Evolutionary conservation across 2,888 invertebrate genomes (phyloP), one percentile per base, ranked within the genome.

Genomic region (Rhyacophila evoluta): DNA sequence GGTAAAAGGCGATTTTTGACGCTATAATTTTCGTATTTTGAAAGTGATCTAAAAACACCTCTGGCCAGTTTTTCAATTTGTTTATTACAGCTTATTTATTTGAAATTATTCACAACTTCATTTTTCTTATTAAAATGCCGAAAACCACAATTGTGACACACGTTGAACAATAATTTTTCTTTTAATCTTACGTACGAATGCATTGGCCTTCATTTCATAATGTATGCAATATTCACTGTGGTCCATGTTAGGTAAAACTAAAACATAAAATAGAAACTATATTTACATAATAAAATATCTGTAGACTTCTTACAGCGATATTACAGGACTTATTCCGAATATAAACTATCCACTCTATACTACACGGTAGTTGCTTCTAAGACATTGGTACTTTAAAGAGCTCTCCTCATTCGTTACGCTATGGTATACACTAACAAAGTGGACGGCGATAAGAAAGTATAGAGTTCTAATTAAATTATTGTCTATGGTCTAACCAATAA

Each of bases 101-200:
- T 19, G 55, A 55, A 55, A 55, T 25, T 55, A 55, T 55, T 55
- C 10, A 55, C 55, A 55, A 55, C 55, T 55, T 55, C 25, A 55
- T 55, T 55, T 55, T 55, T 55, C 55, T 55, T 55, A 55, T 55
- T 55, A 55, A 19, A 19, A 55, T 55, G 55, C 55, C 19, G 55
- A 55, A 55, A 55, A 55, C 55, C 55, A 10, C 55, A 55, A 55
- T 55, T 55, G 55, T 19, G 15, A 55, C 55, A 55, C 15, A 19
- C 15, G 55, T 55, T 55, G 55, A 25, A 55, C 55, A 55, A 55
- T 55, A 55, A 15, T 55, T 19, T 4, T 33, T 33, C 29, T 55
- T 19, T 10, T 55, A 55, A 55, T 55, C 55, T 55, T 55, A 19
- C 19, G 15, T 55, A 55, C 15, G 19, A 55, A 55, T 55, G 25